phyloP scores from a whole-genome alignment of 2,797 vertebrate species.

The Parauchenoglanis punctatus region DNA sequence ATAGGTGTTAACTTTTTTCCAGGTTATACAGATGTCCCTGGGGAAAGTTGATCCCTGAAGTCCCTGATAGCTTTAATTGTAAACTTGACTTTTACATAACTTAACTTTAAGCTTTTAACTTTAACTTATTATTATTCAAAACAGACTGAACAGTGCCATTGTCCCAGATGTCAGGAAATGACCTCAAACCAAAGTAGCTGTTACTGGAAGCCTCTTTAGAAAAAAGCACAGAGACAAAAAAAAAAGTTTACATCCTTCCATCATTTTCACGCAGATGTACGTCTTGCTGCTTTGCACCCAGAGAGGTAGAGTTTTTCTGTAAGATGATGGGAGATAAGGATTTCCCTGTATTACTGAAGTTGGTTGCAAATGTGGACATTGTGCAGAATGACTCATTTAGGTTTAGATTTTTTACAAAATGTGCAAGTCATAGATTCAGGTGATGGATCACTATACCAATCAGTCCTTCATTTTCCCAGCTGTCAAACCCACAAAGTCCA shows the following conservation, averaged over 20 bases:
- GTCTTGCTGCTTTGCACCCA: slow-evolving; percentile 57
- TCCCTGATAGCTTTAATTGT: slow-evolving; percentile 60
- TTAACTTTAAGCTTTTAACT: too few species aligned
- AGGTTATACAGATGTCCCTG: too few species aligned
- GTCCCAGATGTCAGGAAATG: slow-evolving; percentile 77
- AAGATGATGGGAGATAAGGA: slow-evolving; percentile 53
- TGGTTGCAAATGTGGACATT: slow-evolving; percentile 52
- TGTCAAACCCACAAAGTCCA: slow-evolving; percentile 13
- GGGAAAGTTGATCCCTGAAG: slow-evolving; percentile 61
- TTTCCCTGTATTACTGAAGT: slow-evolving; percentile 52
- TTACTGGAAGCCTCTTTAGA: slow-evolving; percentile 78
- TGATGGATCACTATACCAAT: slow-evolving; percentile 27
- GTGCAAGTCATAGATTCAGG: slow-evolving; percentile 42
- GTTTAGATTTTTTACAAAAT: slow-evolving; percentile 49
- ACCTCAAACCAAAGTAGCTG: slow-evolving; percentile 70
- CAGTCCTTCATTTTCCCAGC: slow-evolving; percentile 28
- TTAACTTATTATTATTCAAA: slow-evolving; percentile 60
- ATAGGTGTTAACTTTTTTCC: background rate
- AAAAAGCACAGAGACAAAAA: slow-evolving; percentile 45
- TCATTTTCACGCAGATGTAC: slow-evolving; percentile 61
- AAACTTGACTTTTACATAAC: slow-evolving; percentile 11
- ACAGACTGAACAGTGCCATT: slow-evolving; percentile 66
- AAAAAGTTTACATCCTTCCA: slow-evolving; percentile 39
- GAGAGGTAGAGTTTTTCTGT: slow-evolving; percentile 44
- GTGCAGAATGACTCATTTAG: slow-evolving; percentile 63